Base-by-base conservation (phyloP, 2,113 vertebrate genomes). In the Calypte anna region DNA sequence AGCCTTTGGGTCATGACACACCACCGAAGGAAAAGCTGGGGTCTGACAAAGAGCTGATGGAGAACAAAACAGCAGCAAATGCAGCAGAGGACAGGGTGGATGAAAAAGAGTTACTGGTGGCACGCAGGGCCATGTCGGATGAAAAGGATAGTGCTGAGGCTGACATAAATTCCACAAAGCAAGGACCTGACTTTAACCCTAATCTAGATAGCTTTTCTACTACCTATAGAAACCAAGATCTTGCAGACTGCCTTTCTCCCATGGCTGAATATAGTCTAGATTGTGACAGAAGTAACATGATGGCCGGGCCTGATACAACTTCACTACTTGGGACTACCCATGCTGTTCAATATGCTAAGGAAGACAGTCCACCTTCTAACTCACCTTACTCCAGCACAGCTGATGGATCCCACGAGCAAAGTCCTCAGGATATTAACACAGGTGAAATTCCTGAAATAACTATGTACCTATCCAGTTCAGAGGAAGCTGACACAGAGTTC, bases 361-460 rank as follows among this genome's bases (percentile, higher is more conserved):
- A 67, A 27, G 43, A 78, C 19, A 74, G 9, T 15, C 10, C 54
- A 77, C 54, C 85, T 72, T 73, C 55, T 85, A 70, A 73, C 5
- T 69, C 4, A 0, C 25, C 61, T 68, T 68, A 63, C 64, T 72
- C 12, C 22, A 44, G n/a, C 33, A 81, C 27, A 66, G 61, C 20
- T 33, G 38, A 81, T 91, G 38, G 44, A 87, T 48, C 31, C 33
- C 25, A 25, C 19, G 64, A 19, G 48, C 66, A 68, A 73, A 58
- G 30, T 46, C 36, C 27, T 48, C 66, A 36, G 24, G 40, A 81
- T 8, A 44, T 27, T n/a, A 40, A 70, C n/a, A 0, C 12, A 27
- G 73, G 17, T 63, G 66, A 77, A 44, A 93, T 83, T 83, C 97
- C 97, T 16, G 28, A 94, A 63, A 92, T 97, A 88, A 51, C 38